A percentile compares a stretch with the other conserved stretches of the same genome.
phyloP scores from a whole-genome alignment of 2,888 invertebrate species.

The Agonopterix alstromeriana region DNA sequence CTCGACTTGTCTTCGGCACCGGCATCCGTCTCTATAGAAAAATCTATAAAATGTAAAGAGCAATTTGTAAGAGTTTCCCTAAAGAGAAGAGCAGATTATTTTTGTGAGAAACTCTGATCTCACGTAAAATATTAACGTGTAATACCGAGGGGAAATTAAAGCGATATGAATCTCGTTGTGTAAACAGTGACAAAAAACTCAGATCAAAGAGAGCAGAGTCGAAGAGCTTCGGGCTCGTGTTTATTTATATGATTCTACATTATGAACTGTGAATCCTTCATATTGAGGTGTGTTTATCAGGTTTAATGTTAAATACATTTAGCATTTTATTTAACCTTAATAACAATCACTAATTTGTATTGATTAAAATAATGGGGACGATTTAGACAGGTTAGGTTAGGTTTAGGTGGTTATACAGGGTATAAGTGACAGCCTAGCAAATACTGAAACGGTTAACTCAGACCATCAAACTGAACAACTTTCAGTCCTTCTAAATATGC shows the following conservation, averaged over 20 bases:
- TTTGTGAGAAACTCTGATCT: conserved; percentile 41
- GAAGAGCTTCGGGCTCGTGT: conserved; percentile 13
- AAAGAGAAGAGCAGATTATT: conserved; percentile 40
- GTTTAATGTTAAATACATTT: too few species aligned
- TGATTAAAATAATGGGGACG: too few species aligned
- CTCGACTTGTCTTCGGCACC: conserved; percentile 44
- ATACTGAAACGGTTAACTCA: too few species aligned
- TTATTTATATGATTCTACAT: conserved; percentile 16
- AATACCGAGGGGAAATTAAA: conserved; percentile 60
- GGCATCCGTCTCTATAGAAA: conserved; percentile 30
- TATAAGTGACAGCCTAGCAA: too few species aligned
- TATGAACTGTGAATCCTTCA: conserved; percentile 9
- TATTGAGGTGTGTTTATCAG: too few species aligned
- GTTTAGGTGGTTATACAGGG: too few species aligned
- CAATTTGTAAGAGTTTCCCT: conserved; percentile 38
- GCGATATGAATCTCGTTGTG: conserved; percentile 43
- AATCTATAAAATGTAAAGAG: conserved; percentile 36
- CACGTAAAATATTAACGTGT: conserved; percentile 55
- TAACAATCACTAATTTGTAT: too few species aligned
- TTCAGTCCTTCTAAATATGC: too few species aligned
- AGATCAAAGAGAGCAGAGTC: conserved; percentile 17
- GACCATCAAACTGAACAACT: too few species aligned
- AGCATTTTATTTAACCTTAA: too few species aligned
- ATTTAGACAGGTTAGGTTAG: too few species aligned
- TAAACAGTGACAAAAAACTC: conserved; percentile 27